Conservation (phyloP, 2,888 invertebrate genomes). For the Oligia strigilis region DNA sequence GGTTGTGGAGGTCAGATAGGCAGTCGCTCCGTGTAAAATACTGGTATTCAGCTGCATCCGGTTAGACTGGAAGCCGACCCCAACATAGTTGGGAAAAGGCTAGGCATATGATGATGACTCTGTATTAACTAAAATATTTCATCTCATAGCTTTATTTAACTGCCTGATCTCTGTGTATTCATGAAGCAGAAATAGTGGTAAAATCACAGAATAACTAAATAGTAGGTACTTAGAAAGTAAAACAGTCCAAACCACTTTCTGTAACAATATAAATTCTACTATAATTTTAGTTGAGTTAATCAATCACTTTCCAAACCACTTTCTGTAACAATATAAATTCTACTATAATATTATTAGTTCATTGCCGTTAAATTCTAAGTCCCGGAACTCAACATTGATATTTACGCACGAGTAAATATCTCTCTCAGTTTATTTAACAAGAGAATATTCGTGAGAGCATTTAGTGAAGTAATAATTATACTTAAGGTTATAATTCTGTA, state of each 20-base stretch:
- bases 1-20: no score
- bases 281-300: neutral
- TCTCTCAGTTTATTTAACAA: constrained; percentile 1
- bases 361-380: neutral
- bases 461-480: neutral
- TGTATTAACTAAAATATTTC: no score
- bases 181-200: neutral
- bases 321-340: neutral
- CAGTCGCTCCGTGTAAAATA: no score
- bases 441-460: neutral
- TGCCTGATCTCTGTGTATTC: neutral
- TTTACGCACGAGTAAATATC: constrained; percentile 32
- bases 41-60: no score
- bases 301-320: no score
- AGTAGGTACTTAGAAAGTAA: neutral
- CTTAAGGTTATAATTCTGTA: neutral
- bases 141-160: no score
- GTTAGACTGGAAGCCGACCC: no score
- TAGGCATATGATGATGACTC: no score
- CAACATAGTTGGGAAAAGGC: no score
- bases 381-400: constrained; percentile 3
- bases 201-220: neutral
- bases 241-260: neutral
- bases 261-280: neutral
- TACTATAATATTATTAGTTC: neutral